Percentiles rank a stretch among this genome's conserved stretches.
phyloP scores from a whole-genome alignment of 1,140 invertebrate species.

The Telenomus remus region DNA sequence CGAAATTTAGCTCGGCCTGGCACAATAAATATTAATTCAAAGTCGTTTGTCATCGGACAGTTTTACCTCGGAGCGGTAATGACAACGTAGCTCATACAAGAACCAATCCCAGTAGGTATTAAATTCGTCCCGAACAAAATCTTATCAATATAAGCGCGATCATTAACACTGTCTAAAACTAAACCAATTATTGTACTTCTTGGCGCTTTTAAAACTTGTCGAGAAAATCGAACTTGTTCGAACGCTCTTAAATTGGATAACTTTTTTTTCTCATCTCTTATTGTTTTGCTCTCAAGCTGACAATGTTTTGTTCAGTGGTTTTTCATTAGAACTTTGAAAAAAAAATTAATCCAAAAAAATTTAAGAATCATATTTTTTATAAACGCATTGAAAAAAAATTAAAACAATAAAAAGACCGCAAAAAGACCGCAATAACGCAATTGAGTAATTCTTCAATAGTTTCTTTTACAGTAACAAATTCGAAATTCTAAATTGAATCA shows the following conservation, averaged over 20 bases:
- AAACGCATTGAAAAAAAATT: too few relatives aligned
- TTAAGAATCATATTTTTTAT: too few relatives aligned
- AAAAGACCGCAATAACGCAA: too few relatives aligned
- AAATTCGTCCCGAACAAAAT: background rate
- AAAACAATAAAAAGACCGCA: too few relatives aligned
- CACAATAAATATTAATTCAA: too few relatives aligned
- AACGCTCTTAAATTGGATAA: conserved; percentile 29
- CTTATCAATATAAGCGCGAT: conserved; percentile 13
- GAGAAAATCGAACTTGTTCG: conserved; percentile 11
- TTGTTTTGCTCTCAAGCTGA: conserved; percentile 1
- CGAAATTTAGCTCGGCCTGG: too few relatives aligned
- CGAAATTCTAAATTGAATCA: too few relatives aligned
- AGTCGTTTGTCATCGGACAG: too few relatives aligned
- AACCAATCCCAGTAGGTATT: conserved; percentile 1
- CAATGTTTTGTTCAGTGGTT: background rate
- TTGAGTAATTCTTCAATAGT: too few relatives aligned
- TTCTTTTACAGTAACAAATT: too few relatives aligned
- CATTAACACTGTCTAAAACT: conserved; percentile 18
- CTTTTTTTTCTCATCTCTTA: conserved; percentile 14
- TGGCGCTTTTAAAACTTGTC: conserved; percentile 17
- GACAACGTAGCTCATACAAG: conserved; percentile 2
- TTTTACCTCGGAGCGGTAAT: background rate
- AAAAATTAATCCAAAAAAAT: too few relatives aligned
- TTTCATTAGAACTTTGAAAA: too few relatives aligned
- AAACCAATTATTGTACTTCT: conserved; percentile 22